Evolutionary conservation across 2,797 vertebrate species (phyloP).

Genomic region (Halcyon badia): DNA sequence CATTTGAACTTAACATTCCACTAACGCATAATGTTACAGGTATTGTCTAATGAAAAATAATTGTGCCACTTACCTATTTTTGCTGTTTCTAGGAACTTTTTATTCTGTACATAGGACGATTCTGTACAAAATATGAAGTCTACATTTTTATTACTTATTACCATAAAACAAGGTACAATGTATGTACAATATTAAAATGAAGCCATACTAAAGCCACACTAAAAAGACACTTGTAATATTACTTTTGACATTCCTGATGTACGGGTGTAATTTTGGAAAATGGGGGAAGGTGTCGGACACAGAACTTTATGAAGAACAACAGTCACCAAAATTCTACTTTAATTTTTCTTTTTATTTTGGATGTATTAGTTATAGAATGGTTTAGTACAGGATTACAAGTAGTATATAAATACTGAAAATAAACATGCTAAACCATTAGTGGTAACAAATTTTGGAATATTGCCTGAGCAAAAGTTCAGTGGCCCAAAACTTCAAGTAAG

Average conservation of each 20-base stretch:
- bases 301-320: conserved; percentile 88
- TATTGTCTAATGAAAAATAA: conserved; percentile 87
- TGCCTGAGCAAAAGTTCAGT: conserved; percentile 62
- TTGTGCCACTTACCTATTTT: conserved; percentile 91
- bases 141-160: conserved; percentile 96
- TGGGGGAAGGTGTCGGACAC: conserved; percentile 83
- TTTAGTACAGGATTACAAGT: conserved; percentile 65
- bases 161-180: conserved; percentile 99
- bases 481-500: conserved; percentile 59
- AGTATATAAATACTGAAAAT: conserved; percentile 56
- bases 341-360: conserved; percentile 52
- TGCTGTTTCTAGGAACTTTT: conserved; percentile 92
- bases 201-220: conserved; percentile 96
- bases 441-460: conserved; percentile 55
- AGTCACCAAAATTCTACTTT: conserved; percentile 78
- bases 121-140: conserved; percentile 99
- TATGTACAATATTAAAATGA: conserved; percentile 99
- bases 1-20: conserved; percentile 84
- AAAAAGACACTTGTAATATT: conserved; percentile 95
- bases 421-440: conserved; percentile 65
- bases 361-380: conserved; percentile 52
- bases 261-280: conserved; percentile 83
- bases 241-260: conserved; percentile 84
- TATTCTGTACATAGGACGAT: conserved; percentile 98
- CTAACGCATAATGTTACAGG: conserved; percentile 86